Percentiles rank a stretch among this genome's conserved stretches.
phyloP scores from a whole-genome alignment of 37 sponge, comb jelly and placozoan genomes.

The Crambe crambe region DNA sequence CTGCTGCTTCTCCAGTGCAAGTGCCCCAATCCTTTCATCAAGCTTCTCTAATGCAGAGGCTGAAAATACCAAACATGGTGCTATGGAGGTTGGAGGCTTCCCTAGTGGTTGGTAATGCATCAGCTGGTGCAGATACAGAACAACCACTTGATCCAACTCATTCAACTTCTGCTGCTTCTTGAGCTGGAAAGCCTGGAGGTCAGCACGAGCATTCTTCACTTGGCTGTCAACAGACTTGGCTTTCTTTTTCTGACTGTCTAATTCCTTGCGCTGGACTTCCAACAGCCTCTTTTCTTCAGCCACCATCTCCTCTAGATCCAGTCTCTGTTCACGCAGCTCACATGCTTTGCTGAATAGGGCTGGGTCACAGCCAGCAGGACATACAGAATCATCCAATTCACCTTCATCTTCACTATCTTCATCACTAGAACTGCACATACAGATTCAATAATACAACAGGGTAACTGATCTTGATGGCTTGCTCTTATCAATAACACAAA shows the following conservation, averaged over 20 bases:
- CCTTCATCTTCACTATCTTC: constrained; percentile 61
- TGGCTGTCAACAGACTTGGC: constrained; percentile 85
- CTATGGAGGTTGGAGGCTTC: constrained; percentile 55
- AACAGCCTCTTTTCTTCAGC: constrained; percentile 85
- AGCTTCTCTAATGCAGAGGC: constrained; percentile 52
- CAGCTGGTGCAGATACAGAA: constrained; percentile 87
- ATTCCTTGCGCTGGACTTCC: constrained; percentile 81
- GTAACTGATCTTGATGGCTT: too few relatives aligned
- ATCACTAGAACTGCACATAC: constrained; percentile 55
- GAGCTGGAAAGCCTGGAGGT: constrained; percentile 84
- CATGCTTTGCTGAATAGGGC: constrained; percentile 76
- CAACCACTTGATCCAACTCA: constrained; percentile 91
- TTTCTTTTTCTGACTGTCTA: constrained; percentile 90
- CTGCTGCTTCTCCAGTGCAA: constrained; percentile 81
- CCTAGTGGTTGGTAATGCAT: constrained; percentile 48
- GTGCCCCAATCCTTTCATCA: constrained; percentile 71
- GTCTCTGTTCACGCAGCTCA: constrained; percentile 78
- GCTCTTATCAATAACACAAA: too few relatives aligned
- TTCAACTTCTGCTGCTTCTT: constrained; percentile 97
- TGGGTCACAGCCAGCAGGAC: constrained; percentile 93
- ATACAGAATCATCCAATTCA: constrained; percentile 85
- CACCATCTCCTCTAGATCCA: constrained; percentile 87
- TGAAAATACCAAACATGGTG: constrained; percentile 81
- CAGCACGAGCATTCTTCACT: constrained; percentile 85
- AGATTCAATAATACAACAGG: too few relatives aligned